Evolutionary conservation across 2,888 invertebrate genomes (phyloP), one percentile per base, ranked within the genome.

Genomic region (Drosophila prostipennis): DNA sequence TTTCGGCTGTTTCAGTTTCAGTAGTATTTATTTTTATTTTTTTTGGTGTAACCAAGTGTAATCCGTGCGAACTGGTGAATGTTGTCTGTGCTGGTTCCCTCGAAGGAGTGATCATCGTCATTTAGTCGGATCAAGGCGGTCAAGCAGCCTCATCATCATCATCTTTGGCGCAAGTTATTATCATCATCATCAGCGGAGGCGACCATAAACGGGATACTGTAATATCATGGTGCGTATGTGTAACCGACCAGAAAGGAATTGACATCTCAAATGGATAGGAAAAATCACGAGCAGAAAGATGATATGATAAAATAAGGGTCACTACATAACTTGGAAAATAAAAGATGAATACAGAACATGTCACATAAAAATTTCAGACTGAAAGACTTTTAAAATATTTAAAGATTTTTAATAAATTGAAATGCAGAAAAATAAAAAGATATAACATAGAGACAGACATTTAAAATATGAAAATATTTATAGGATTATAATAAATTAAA

Each of bases 71-170:
- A 32, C 34, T 13, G 71, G 72, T 72, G 72, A 72, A 72, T 72
- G 72, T 72, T 74, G 72, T 74, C 57, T 58, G 57, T 58, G 67
- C 54, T 54, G 42, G 45, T 37, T 58, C 7, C 14, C 49, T 19
- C 19, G 19, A 51, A 70, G 68, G 70, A 68, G 68, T 42, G 19
- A 45, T 39, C 68, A 23, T 45, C 45, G n/a, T 29, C 36, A 19
- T 14, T n/a, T 29, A 37, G 34, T 34, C 29, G 19, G 37, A 55
- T 55, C 55, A 45, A 45, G 45, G 53, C 34, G 58, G 53, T 60
- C 60, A 19, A 63, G 26, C 61, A 48, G 61, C 63, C 61, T 26
- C 63, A 63, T 63, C 61, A 63, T 48, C 23, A 23, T 26, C 26
- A 26, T 23, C 36, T n/a, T 43, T 43, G 34, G 7, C 14, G 26